These are phyloP conservation scores for Drosophila hawaiiensis DNA, from an alignment of 2,888 invertebrate genomes.

Conservation along the genomic window DNA sequence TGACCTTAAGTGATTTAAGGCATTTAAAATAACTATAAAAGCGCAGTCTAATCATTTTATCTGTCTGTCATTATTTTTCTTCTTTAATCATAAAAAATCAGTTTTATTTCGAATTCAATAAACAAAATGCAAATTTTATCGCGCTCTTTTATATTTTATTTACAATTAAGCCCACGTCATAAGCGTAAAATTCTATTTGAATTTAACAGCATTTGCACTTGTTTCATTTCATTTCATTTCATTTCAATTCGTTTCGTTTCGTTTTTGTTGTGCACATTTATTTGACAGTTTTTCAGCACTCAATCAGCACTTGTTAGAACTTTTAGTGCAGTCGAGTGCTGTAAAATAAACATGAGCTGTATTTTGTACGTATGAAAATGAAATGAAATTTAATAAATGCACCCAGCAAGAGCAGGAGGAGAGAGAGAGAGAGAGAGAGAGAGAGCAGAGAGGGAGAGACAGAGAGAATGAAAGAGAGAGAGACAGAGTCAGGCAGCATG, in stretches of 20 bases:
- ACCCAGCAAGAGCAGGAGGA: conserved; percentile 7
- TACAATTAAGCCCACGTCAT: conserved; percentile 56
- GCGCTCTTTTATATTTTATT: conserved; percentile 15
- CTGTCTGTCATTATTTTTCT: neutral
- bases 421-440: neutral
- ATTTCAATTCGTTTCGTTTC: conserved; percentile 14
- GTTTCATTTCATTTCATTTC: conserved; percentile 9
- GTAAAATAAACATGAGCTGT: conserved; percentile 77
- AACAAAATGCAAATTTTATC: conserved; percentile 52
- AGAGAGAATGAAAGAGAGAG: neutral
- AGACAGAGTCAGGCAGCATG: conserved; percentile 56
- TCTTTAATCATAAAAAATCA: conserved; percentile 19
- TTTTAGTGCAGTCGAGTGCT: conserved; percentile 67
- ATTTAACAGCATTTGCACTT: conserved; percentile 56
- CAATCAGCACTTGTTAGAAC: conserved; percentile 79
- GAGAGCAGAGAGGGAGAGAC: neutral
- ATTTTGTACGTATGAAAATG: conserved; percentile 53
- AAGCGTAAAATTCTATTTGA: conserved; percentile 72
- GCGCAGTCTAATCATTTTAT: neutral
- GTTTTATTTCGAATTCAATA: conserved; percentile 40
- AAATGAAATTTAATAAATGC: conserved; percentile 79
- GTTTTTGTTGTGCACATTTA: conserved; percentile 43
- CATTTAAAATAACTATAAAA: neutral
- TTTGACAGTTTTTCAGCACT: conserved; percentile 77
- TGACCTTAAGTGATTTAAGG: neutral